Evolutionary conservation across 2,113 vertebrate species (phyloP).

Genomic region (Oenanthe oenanthe): DNA sequence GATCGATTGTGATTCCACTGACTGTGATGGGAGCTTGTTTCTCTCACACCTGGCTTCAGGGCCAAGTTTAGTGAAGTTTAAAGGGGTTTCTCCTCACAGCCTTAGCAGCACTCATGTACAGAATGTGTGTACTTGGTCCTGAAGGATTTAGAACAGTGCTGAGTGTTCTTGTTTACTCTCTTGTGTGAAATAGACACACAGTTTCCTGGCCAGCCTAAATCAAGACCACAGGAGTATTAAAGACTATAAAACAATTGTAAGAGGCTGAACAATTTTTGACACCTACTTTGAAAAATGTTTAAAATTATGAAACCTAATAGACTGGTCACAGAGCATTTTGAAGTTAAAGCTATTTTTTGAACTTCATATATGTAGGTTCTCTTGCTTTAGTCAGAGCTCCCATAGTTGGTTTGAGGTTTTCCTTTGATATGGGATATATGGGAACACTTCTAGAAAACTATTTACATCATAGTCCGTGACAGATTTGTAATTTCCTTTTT

Average conservation of each 20-base stretch:
- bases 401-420: not conserved
- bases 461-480: not conserved
- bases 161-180: not conserved
- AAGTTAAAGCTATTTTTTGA: not conserved
- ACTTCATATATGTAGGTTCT: not conserved
- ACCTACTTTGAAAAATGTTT: not conserved
- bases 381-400: not conserved
- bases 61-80: not conserved
- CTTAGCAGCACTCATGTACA: rapidly evolving
- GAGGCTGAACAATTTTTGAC: not conserved
- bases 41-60: not conserved
- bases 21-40: not conserved
- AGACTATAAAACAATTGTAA: not conserved
- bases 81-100: not conserved
- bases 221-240: not conserved
- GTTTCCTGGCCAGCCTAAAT: not conserved
- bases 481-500: not conserved
- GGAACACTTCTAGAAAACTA: not conserved
- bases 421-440: not conserved
- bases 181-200: not conserved
- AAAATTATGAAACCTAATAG: not conserved
- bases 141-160: not conserved
- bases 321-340: not conserved
- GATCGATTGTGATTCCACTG: rapidly evolving
- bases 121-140: not conserved